Percentiles rank a stretch among this genome's conserved stretches.
Conservation (phyloP, 2,113 vertebrate genomes). For the Callorhinus ursinus region DNA sequence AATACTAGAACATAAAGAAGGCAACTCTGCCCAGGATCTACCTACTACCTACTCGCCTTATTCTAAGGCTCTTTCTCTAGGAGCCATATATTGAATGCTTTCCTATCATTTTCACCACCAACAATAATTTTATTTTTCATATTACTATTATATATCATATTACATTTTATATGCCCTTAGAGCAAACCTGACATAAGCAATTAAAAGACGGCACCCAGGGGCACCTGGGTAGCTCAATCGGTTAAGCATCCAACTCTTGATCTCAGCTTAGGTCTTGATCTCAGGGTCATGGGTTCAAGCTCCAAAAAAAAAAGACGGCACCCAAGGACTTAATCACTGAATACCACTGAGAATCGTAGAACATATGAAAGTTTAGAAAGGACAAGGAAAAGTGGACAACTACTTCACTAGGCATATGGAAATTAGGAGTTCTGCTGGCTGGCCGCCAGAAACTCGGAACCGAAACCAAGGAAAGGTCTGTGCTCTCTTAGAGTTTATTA, state of each 20-base stretch:
- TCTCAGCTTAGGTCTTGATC: neutral
- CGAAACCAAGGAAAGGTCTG: slow-evolving; percentile 3
- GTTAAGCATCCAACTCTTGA: neutral
- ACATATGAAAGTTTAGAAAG: slow-evolving; percentile 37
- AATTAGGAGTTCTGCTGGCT: neutral
- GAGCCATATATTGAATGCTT: neutral
- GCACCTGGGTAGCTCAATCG: neutral
- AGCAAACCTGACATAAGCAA: slow-evolving; percentile 7
- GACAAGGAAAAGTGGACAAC: neutral
- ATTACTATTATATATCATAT: neutral
- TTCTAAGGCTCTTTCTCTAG: neutral
- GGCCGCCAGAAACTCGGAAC: slow-evolving; percentile 22
- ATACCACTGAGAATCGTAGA: neutral
- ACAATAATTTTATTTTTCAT: slow-evolving; percentile 40
- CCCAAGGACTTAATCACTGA: neutral
- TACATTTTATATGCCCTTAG: neutral
- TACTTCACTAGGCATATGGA: neutral
- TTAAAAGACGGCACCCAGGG: slow-evolving; percentile 11
- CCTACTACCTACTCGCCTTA: neutral
- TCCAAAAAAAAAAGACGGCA: neutral
- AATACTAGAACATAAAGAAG: slow-evolving; percentile 18
- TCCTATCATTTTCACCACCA: neutral
- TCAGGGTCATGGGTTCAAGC: neutral
- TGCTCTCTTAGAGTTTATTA: slow-evolving; percentile 46
- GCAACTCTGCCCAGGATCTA: neutral